Conservation (phyloP, 2,113 vertebrate species). For the Loxodonta africana region DNA sequence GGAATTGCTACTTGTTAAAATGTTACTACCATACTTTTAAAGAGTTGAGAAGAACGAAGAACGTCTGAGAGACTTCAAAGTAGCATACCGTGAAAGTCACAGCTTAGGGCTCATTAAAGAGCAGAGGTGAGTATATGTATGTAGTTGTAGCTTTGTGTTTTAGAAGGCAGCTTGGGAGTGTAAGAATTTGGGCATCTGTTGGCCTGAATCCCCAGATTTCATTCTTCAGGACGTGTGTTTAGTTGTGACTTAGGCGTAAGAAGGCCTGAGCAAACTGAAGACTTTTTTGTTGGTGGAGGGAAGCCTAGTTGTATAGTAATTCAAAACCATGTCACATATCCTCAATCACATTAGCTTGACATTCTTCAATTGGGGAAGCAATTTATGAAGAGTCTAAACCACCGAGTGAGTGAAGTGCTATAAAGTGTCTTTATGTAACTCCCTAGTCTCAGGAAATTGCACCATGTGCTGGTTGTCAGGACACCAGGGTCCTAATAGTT, state of each 20-base stretch:
- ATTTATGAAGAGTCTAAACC: neutral
- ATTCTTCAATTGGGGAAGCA: neutral
- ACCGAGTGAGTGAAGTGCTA: neutral
- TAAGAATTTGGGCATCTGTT: neutral
- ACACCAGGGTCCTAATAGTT: neutral
- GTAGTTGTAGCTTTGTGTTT: neutral
- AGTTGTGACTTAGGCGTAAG: neutral
- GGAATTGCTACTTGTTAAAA: neutral
- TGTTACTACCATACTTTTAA: neutral
- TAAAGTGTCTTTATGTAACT: neutral
- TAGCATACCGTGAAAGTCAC: neutral
- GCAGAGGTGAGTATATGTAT: rapidly evolving
- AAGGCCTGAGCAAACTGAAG: neutral
- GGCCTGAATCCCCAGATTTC: neutral
- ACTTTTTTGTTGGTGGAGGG: neutral
- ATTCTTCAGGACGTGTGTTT: neutral
- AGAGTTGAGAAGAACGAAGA: neutral
- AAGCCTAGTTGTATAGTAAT: neutral
- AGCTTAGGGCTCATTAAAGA: neutral
- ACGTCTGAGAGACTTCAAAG: neutral
- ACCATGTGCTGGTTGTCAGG: neutral
- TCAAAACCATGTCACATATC: neutral
- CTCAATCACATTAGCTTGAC: neutral
- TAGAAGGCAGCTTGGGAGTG: neutral
- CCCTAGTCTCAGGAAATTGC: rapidly evolving